These are phyloP conservation scores for Myathropa florea DNA, from an alignment of 2,888 invertebrate species.

Conservation along the genomic window DNA sequence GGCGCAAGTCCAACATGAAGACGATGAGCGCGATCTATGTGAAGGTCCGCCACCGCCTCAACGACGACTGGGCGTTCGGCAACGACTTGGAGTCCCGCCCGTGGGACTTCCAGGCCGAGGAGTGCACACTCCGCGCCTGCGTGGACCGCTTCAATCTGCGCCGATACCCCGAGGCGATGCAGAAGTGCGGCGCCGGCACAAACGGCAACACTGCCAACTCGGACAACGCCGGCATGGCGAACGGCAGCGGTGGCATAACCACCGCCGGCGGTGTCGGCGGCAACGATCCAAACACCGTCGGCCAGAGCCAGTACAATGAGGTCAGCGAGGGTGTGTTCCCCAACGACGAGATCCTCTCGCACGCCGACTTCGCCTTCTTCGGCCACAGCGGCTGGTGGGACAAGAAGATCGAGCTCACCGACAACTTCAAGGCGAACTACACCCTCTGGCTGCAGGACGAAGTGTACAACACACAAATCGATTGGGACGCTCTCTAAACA, in stretches of 20 bases:
- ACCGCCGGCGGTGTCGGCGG: constrained; percentile 64
- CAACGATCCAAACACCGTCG: constrained; percentile 68
- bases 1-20: constrained; percentile 99
- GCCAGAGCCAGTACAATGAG: constrained; percentile 72
- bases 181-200: constrained; percentile 77
- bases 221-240: constrained; percentile 75
- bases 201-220: constrained; percentile 78
- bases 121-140: constrained; percentile 94
- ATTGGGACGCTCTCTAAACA: constrained; percentile 85
- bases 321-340: constrained; percentile 78
- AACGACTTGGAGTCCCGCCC: constrained; percentile 98
- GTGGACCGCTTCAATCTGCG: constrained; percentile 98
- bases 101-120: constrained; percentile 99
- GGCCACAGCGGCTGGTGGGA: constrained; percentile 81
- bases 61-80: constrained; percentile 99
- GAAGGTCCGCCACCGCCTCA: constrained; percentile 96
- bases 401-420: constrained; percentile 87
- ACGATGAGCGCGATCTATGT: constrained; percentile 99
- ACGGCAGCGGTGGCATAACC: constrained; percentile 72
- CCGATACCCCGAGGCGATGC: constrained; percentile 86
- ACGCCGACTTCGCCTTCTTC: constrained; percentile 79
- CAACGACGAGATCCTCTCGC: constrained; percentile 79
- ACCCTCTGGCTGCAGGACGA: constrained; percentile 98
- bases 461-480: constrained; percentile 92
- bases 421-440: constrained; percentile 96